These are phyloP conservation scores for Piscicola geometra DNA, from an alignment of 2,888 invertebrate species.

Conservation along the genomic window DNA sequence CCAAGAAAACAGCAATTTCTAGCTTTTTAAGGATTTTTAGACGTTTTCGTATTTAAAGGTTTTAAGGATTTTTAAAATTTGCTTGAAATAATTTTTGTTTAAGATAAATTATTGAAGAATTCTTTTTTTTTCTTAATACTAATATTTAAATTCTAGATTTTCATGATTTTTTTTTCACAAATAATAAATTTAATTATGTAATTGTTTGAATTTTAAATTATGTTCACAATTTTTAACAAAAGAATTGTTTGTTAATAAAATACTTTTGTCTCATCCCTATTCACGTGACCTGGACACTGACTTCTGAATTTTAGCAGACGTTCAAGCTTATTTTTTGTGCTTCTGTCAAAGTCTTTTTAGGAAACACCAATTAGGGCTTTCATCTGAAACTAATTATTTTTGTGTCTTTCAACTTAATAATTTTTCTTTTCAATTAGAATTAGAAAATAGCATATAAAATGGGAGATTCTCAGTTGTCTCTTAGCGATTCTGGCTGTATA, in stretches of 20 bases:
- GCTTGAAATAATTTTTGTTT: too few relatives aligned
- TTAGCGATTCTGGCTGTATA: conserved; percentile 10
- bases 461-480: conserved; percentile 21
- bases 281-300: not conserved
- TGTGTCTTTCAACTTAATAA: not conserved
- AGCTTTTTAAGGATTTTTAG: too few relatives aligned
- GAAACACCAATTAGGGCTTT: too few relatives aligned
- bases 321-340: not conserved
- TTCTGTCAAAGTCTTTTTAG: not conserved
- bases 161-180: too few relatives aligned
- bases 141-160: too few relatives aligned
- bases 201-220: not conserved
- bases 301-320: conserved; percentile 16
- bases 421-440: not conserved
- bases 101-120: too few relatives aligned
- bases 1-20: conserved; percentile 32
- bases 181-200: not conserved
- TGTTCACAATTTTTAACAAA: not conserved
- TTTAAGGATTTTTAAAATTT: too few relatives aligned
- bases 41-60: too few relatives aligned
- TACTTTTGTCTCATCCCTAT: not conserved
- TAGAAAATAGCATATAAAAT: not conserved
- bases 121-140: too few relatives aligned
- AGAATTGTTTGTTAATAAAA: not conserved
- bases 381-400: not conserved